Evolutionary conservation across 2,113 vertebrate genomes (phyloP).

Genomic region (rabbit (Oryctolagus cuniculus)): DNA sequence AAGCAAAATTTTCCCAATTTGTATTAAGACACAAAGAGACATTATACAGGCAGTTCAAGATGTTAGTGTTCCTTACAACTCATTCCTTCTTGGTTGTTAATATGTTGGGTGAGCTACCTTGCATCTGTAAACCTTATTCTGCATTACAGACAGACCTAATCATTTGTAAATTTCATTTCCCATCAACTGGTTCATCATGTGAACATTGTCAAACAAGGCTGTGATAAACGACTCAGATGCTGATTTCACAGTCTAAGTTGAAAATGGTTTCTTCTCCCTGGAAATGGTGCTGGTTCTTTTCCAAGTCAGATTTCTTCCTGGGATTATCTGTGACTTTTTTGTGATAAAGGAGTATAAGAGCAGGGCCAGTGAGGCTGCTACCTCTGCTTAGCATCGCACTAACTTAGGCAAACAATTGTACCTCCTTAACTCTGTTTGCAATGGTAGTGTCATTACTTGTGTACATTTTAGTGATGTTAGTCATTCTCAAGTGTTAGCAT

Average conservation of each 20-base stretch:
- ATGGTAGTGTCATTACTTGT: background rate
- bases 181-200: background rate
- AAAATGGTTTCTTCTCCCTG: conserved; percentile 41
- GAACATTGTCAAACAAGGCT: background rate
- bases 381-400: conserved; percentile 24
- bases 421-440: background rate
- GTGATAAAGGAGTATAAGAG: background rate
- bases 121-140: conserved; percentile 57
- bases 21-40: background rate
- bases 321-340: background rate
- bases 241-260: conserved; percentile 61
- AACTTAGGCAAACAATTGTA: background rate
- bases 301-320: conserved; percentile 60
- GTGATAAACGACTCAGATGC: background rate
- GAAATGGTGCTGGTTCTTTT: conserved; percentile 67
- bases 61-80: conserved; percentile 55
- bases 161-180: conserved; percentile 37
- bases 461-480: background rate
- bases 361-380: background rate
- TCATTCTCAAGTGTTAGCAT: background rate
- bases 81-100: conserved; percentile 7
- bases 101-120: conserved; percentile 53
- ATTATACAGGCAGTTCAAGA: conserved; percentile 37
- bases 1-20: background rate
- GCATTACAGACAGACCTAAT: background rate